phyloP scores from a whole-genome alignment of 2,888 invertebrate genomes.

The Nephrocerus scutellatus region DNA sequence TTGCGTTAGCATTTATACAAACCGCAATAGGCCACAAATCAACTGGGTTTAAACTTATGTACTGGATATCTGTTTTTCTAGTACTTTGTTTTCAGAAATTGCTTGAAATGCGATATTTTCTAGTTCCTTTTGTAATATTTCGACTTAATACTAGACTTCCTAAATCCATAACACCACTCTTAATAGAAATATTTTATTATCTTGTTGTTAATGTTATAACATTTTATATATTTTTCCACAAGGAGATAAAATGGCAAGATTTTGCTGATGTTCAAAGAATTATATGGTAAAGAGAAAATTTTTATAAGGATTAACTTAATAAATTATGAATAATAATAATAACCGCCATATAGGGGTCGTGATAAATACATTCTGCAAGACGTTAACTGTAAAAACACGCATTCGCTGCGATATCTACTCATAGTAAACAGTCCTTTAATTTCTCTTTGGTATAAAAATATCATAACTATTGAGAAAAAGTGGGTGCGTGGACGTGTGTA shows the following conservation, averaged over 20 bases:
- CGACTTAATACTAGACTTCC: constrained; percentile 56
- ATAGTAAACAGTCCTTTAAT: too few relatives aligned
- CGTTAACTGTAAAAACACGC: too few relatives aligned
- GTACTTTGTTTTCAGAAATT: constrained; percentile 75
- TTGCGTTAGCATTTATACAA: constrained; percentile 27
- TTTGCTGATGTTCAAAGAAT: constrained; percentile 70
- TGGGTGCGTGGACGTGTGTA: too few relatives aligned
- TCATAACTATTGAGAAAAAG: too few relatives aligned
- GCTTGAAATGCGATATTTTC: constrained; percentile 92
- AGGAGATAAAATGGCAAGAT: constrained; percentile 71
- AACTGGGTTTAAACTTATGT: constrained; percentile 52
- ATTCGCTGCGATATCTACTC: too few relatives aligned
- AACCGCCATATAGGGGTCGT: too few relatives aligned
- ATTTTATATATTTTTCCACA: constrained; percentile 69
- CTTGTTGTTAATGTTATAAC: constrained; percentile 61
- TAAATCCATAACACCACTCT: too few relatives aligned
- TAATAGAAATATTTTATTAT: constrained; percentile 61
- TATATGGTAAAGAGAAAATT: constrained; percentile 63
- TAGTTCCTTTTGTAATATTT: constrained; percentile 80
- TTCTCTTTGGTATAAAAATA: too few relatives aligned
- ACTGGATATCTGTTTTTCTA: constrained; percentile 54
- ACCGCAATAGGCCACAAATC: constrained; percentile 10
- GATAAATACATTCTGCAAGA: too few relatives aligned
- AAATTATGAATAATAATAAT: too few relatives aligned
- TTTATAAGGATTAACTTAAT: too few relatives aligned